Evolutionary conservation across 2,113 vertebrate species (phyloP), one percentile per base, ranked within the genome.

Genomic region (Chrysemys picta): DNA sequence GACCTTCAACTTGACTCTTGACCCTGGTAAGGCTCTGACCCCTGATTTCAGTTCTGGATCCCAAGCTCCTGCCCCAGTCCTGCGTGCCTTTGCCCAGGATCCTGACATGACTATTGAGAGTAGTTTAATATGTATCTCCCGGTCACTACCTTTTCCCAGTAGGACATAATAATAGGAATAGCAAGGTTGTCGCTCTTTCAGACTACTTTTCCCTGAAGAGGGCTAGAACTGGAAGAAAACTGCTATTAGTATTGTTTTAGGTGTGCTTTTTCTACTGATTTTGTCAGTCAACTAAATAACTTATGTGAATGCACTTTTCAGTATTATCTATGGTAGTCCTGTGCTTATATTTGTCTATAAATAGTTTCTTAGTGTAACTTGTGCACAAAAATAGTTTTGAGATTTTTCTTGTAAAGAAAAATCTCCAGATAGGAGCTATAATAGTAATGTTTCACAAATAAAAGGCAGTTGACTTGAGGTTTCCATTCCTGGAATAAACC

Each of bases 401-500:
- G 80, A 79, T 82, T 95, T 76, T 97, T 97, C 96, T 80, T 94
- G 82, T 93, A 92, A 90, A 89, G 59, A 47, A 96, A 91, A 80
- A 84, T 89, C 91, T 97, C 94, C 42, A 91, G 89, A 89, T 93
- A 94, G 91, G 91, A 95, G 88, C 81, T 94, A 88, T 93, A 97
- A 96, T 88, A 97, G 96, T 96, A 97, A 92, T 81, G 88, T 89
- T 97, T 96, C 91, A 87, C 91, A 92, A 97, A 88, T 57, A 95
- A 38, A 97, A 97, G 91, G 94, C 78, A 89, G 93, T 98, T 98
- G 97, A 91, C 50, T 10, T 89, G 80, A 88, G 82, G 42, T 47
- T 97, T 98, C 89, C 82, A 31, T 76, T 96, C 89, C 89, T 91
- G 86, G 88, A 96, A 92, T 95, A 98, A 97, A 96, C 95, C 95